Evolutionary conservation across 2,888 invertebrate genomes (phyloP).

Genomic region (Stenodera caucasica): DNA sequence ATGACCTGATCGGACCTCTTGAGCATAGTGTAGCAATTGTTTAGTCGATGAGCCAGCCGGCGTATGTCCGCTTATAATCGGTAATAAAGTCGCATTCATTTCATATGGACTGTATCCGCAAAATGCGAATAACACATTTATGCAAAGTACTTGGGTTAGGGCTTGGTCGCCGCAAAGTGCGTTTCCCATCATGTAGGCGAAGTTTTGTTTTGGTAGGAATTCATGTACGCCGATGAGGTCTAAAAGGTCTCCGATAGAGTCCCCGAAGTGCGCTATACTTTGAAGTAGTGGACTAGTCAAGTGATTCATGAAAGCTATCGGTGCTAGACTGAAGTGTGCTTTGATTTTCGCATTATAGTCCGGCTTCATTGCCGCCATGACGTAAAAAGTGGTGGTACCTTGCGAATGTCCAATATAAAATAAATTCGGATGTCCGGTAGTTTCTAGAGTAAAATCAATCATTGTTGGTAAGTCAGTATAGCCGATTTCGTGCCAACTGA

Average conservation of each 20-base stretch:
- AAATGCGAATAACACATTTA: slow-evolving; percentile 37
- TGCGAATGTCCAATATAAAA: slow-evolving; percentile 68
- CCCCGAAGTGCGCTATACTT: slow-evolving; percentile 5
- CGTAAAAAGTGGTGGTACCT: slow-evolving; percentile 70
- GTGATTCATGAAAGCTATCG: slow-evolving; percentile 65
- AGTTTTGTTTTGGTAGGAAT: slow-evolving; percentile 62
- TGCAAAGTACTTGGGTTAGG: slow-evolving; percentile 33
- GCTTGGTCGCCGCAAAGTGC: slow-evolving; percentile 14
- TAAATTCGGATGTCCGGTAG: slow-evolving; percentile 61
- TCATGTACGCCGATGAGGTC: slow-evolving; percentile 55
- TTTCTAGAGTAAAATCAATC: slow-evolving; percentile 66
- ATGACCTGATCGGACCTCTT: slow-evolving; percentile 28
- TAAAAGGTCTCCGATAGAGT: slow-evolving; percentile 15
- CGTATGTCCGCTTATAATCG: slow-evolving; percentile 39
- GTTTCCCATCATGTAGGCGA: slow-evolving; percentile 48
- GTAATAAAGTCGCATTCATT: slow-evolving; percentile 41
- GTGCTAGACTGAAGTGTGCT: slow-evolving; percentile 68
- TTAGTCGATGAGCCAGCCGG: slow-evolving; percentile 58
- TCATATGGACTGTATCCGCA: slow-evolving; percentile 41
- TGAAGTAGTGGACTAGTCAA: slow-evolving; percentile 47
- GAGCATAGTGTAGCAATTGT: slow-evolving; percentile 68
- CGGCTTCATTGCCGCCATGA: slow-evolving; percentile 64
- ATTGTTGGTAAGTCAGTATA: slow-evolving; percentile 73
- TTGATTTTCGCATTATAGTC: slow-evolving; percentile 67
- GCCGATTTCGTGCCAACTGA: slow-evolving; percentile 79